These are phyloP conservation scores for Falco punctatus DNA, from an alignment of 2,113 vertebrate species.

Conservation along the genomic window DNA sequence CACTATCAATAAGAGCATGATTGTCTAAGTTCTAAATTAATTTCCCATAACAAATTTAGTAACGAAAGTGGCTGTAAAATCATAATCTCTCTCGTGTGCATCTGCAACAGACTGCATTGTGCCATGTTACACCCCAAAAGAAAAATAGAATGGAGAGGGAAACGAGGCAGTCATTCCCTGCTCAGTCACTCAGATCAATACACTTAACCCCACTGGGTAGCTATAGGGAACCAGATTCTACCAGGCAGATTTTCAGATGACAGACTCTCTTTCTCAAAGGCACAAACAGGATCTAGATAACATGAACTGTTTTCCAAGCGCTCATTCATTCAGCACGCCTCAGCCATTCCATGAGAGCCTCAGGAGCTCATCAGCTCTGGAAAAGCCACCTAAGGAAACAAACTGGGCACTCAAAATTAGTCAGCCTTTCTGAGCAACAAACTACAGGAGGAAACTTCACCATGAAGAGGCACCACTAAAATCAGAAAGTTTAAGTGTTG, in stretches of 20 bases:
- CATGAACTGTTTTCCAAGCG: background rate
- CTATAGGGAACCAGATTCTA: background rate
- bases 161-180: conserved; percentile 22
- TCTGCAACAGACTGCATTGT: conserved; percentile 15
- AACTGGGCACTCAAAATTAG: background rate
- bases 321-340: background rate
- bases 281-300: background rate
- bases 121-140: conserved; percentile 36
- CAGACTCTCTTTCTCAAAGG: background rate
- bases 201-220: background rate
- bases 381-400: conserved; percentile 17
- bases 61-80: conserved; percentile 48
- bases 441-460: background rate
- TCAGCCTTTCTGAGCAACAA: background rate
- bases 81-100: conserved; percentile 43
- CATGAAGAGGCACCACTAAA: conserved; percentile 2
- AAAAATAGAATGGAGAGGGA: conserved; percentile 31
- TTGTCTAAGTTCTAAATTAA: conserved; percentile 48
- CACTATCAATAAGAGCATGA: conserved; percentile 6
- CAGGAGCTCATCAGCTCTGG: background rate
- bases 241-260: background rate
- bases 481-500: background rate
- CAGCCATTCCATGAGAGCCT: background rate
- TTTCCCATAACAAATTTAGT: conserved; percentile 44
- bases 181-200: conserved; percentile 44